Evolutionary conservation across 2,888 invertebrate genomes (phyloP).

Genomic region (Conomelus anceps): DNA sequence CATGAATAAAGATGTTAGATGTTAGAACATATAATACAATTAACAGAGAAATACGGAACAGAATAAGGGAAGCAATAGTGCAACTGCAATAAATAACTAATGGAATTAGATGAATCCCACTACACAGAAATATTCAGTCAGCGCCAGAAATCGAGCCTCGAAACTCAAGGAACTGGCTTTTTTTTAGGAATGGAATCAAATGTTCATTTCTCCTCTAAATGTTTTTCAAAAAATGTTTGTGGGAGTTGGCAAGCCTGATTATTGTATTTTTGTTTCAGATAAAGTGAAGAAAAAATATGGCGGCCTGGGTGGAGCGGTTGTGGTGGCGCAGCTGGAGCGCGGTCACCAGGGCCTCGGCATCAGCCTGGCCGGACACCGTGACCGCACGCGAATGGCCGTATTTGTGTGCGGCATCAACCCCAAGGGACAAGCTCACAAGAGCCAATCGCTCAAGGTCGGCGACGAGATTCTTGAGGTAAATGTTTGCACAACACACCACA

Average conservation of each 20-base stretch:
- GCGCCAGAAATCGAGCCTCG: no score
- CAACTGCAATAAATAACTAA: no score
- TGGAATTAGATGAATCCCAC: no score
- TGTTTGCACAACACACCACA: conserved; percentile 1
- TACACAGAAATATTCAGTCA: no score
- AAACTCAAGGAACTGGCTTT: no score
- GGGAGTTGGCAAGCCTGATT: background rate
- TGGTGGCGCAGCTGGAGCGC: conserved; percentile 70
- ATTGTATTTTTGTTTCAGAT: conserved; percentile 51
- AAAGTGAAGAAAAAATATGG: conserved; percentile 92
- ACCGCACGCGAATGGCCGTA: conserved; percentile 90
- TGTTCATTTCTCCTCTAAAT: no score
- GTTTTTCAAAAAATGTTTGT: no score
- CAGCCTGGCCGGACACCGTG: conserved; percentile 88
- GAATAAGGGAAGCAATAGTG: no score
- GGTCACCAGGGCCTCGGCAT: conserved; percentile 76
- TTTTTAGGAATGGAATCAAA: no score
- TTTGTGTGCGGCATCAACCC: conserved; percentile 94
- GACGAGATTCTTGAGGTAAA: conserved; percentile 91
- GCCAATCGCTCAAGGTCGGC: conserved; percentile 74
- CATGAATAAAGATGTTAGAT: no score
- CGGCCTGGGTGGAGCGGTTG: conserved; percentile 57
- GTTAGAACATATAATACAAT: no score
- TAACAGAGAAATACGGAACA: no score
- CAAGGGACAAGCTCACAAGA: conserved; percentile 68